phyloP scores from a whole-genome alignment of 2,888 invertebrate species.

The Muschampia plurimacula region DNA sequence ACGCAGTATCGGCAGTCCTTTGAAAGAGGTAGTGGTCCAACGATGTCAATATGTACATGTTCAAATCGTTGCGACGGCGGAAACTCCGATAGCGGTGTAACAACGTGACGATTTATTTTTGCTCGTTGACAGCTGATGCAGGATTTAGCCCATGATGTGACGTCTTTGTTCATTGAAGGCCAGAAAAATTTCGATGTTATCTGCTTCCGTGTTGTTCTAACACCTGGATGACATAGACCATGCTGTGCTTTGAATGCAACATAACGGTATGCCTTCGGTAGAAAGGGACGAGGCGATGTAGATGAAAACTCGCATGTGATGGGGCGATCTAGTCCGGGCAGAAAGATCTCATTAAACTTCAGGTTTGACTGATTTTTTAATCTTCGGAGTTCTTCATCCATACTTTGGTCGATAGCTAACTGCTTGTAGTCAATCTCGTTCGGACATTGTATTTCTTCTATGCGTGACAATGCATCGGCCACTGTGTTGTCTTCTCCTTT shows the following conservation, averaged over 20 bases:
- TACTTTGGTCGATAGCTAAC: not conserved
- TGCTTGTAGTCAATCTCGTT: not conserved
- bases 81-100: not conserved
- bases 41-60: not conserved
- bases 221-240: not conserved
- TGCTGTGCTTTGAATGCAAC: slow-evolving; percentile 1
- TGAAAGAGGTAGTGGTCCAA: not conserved
- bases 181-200: slow-evolving; percentile 5
- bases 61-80: not conserved
- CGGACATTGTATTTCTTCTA: slow-evolving; percentile 39
- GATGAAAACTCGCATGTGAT: not conserved
- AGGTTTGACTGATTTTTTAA: not conserved
- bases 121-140: slow-evolving; percentile 2
- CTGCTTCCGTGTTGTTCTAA: not conserved
- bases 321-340: not conserved
- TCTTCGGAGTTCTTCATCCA: not conserved
- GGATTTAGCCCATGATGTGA: not conserved
- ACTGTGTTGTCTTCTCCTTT: slow-evolving; percentile 41
- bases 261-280: slow-evolving; percentile 1
- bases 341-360: not conserved
- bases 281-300: not conserved
- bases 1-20: not conserved
- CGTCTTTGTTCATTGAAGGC: not conserved
- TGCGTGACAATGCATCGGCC: slow-evolving; percentile 46
- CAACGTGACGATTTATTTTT: not conserved